A percentile compares a stretch with the other conserved stretches of the same genome.
phyloP scores from a whole-genome alignment of 2,888 invertebrate species.

The Hydrotaea diabolus region DNA sequence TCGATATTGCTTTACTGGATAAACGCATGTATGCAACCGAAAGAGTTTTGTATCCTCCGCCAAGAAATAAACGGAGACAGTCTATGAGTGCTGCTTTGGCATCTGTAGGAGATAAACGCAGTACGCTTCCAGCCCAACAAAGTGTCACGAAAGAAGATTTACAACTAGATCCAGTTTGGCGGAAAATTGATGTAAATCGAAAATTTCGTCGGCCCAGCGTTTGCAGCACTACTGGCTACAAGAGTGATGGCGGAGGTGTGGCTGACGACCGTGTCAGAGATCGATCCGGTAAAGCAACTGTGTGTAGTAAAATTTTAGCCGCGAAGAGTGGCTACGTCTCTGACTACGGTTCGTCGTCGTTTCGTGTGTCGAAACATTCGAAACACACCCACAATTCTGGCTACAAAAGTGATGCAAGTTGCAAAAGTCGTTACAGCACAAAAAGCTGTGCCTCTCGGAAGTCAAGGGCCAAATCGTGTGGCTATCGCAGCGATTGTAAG shows the following conservation, averaged over 20 bases:
- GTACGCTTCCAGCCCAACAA: slow-evolving; percentile 19
- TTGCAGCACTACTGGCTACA: slow-evolving; percentile 82
- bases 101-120: slow-evolving; percentile 75
- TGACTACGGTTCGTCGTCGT: slow-evolving; percentile 82
- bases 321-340: slow-evolving; percentile 83
- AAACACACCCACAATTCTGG: slow-evolving; percentile 80
- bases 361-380: slow-evolving; percentile 69
- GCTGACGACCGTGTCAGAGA: slow-evolving; percentile 57
- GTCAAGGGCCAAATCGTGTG: slow-evolving; percentile 81
- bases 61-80: slow-evolving; percentile 86
- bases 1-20: slow-evolving; percentile 83
- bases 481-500: slow-evolving; percentile 77
- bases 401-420: slow-evolving; percentile 84
- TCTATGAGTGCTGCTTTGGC: slow-evolving; percentile 82
- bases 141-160: slow-evolving; percentile 81
- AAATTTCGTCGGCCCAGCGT: slow-evolving; percentile 83
- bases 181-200: slow-evolving; percentile 85
- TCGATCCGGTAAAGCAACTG: slow-evolving; percentile 76
- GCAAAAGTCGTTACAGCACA: slow-evolving; percentile 83
- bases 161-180: slow-evolving; percentile 84
- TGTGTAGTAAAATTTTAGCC: slow-evolving; percentile 80
- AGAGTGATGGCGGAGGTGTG: slow-evolving; percentile 82
- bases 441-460: slow-evolving; percentile 84
- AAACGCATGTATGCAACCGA: slow-evolving; percentile 87
- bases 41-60: slow-evolving; percentile 88